These are phyloP conservation scores for Fistularia tabacaria DNA, from an alignment of 2,797 vertebrate genomes.

Conservation along the genomic window DNA sequence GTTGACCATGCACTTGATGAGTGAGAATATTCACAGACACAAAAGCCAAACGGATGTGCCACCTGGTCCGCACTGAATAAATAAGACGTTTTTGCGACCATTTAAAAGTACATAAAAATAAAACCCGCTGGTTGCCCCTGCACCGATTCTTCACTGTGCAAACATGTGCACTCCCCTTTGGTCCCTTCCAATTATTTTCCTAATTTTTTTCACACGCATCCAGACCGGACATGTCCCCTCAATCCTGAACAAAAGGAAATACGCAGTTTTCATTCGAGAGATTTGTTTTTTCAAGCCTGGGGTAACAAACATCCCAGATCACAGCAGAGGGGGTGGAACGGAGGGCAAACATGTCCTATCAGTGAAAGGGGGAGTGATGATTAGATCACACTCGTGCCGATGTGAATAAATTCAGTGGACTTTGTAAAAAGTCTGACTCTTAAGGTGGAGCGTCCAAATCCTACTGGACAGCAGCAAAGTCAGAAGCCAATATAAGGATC, in stretches of 20 bases:
- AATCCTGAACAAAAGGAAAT: constrained; percentile 55
- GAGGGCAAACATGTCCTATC: constrained; percentile 28
- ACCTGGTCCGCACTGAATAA: too few species aligned
- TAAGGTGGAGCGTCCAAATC: background rate
- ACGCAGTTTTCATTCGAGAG: constrained; percentile 24
- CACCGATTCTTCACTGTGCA: constrained; percentile 34
- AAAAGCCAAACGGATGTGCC: constrained; percentile 2
- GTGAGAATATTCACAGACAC: constrained; percentile 33
- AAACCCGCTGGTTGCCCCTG: background rate
- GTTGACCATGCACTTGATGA: too few species aligned
- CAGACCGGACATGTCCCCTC: constrained; percentile 45
- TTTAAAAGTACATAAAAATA: too few species aligned
- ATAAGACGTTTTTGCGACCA: too few species aligned
- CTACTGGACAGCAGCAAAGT: too few species aligned
- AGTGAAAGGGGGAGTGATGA: constrained; percentile 10
- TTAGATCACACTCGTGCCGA: constrained; percentile 15
- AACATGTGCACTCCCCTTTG: constrained; percentile 54
- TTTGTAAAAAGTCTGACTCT: constrained; percentile 17
- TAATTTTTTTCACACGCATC: constrained; percentile 25
- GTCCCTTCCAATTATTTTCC: constrained; percentile 50
- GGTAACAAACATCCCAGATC: constrained; percentile 54
- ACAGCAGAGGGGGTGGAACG: constrained; percentile 26
- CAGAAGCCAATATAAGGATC: too few species aligned
- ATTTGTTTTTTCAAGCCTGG: constrained; percentile 54
- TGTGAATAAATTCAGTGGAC: constrained; percentile 16